These are phyloP conservation scores for Microhierax caerulescens DNA, from an alignment of 2,797 vertebrate species.

Conservation along the genomic window DNA sequence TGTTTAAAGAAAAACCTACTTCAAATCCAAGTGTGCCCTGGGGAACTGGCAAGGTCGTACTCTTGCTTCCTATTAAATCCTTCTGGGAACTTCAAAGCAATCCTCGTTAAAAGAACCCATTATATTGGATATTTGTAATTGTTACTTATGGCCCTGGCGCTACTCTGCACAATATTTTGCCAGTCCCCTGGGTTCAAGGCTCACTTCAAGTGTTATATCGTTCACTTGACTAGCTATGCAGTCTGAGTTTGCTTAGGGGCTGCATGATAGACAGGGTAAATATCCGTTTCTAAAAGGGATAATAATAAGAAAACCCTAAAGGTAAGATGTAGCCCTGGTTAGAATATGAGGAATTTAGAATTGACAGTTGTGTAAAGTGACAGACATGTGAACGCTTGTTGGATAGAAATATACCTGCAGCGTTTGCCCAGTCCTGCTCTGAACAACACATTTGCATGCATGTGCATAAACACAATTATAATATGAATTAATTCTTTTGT, in stretches of 20 bases:
- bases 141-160: not conserved
- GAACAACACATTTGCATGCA: not conserved
- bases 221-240: not conserved
- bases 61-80: not conserved
- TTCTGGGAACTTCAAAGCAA: slow-evolving; percentile 9
- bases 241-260: not conserved
- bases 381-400: not conserved
- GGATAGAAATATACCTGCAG: not conserved
- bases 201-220: not conserved
- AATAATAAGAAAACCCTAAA: not conserved
- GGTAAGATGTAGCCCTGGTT: not conserved
- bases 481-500: accelerated
- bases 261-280: not conserved
- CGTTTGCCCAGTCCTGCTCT: not conserved
- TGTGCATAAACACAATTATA: not conserved
- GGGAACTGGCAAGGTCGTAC: not conserved
- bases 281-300: not conserved
- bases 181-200: not conserved
- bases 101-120: not conserved
- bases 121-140: not conserved
- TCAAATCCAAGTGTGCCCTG: not conserved
- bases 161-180: not conserved
- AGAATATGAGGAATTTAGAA: not conserved
- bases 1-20: not conserved
- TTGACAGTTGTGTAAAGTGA: not conserved